Percentiles rank a stretch among this genome's conserved stretches.
These are phyloP conservation scores for Aleiodes alternator DNA, from an alignment of 2,888 invertebrate species.

Conservation along the genomic window DNA sequence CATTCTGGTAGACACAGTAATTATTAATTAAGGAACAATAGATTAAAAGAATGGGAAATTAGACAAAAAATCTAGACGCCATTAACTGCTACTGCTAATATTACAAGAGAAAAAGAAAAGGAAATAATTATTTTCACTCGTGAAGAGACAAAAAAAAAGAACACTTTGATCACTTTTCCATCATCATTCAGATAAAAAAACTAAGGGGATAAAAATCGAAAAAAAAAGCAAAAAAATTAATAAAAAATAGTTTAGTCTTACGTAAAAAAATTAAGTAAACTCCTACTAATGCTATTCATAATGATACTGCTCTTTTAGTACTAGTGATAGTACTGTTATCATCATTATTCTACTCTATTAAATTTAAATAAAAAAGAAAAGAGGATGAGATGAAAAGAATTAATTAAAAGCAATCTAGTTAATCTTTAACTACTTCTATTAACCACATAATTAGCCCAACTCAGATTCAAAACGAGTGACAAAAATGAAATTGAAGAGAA, in stretches of 20 bases:
- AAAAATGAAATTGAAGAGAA: no score
- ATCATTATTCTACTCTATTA: constrained; percentile 57
- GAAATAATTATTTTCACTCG: constrained; percentile 34
- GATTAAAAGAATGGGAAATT: constrained; percentile 37
- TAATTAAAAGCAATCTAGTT: constrained; percentile 16
- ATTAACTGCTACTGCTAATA: constrained; percentile 54
- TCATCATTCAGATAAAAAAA: constrained; percentile 22
- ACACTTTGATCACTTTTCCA: constrained; percentile 30
- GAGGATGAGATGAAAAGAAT: no score
- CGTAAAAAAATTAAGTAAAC: constrained; percentile 33
- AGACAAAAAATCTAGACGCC: constrained; percentile 52
- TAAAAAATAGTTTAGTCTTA: constrained; percentile 35
- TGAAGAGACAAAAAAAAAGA: constrained; percentile 3
- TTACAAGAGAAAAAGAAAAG: constrained; percentile 35
- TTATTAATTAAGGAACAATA: constrained; percentile 55
- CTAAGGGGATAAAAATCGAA: constrained; percentile 11
- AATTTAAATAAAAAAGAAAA: constrained; percentile 23
- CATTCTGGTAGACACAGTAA: constrained; percentile 69
- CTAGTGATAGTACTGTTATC: constrained; percentile 58
- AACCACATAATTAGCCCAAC: constrained; percentile 50
- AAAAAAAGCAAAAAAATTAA: not conserved
- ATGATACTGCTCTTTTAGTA: constrained; percentile 47
- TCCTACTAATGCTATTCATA: constrained; percentile 53
- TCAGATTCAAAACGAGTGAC: not conserved
- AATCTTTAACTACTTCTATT: constrained; percentile 42